A percentile compares a stretch with the other conserved stretches of the same genome.
phyloP scores from a whole-genome alignment of 2,888 invertebrate species.

The Flexamia atlantica region DNA sequence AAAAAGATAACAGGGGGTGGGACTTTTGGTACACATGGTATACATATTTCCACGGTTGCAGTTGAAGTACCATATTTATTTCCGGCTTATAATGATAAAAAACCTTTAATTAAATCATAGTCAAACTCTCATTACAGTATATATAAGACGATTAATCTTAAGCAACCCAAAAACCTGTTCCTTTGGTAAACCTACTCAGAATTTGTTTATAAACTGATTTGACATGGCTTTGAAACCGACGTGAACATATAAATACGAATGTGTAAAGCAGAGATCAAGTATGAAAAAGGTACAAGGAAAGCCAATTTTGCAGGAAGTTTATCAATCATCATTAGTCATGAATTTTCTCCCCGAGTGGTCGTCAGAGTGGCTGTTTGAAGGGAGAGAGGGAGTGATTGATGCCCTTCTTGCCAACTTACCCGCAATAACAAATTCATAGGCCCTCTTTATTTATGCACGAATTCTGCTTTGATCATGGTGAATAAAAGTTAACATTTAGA shows the following conservation, averaged over 20 bases:
- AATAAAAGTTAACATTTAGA: too few relatives aligned
- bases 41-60: too few relatives aligned
- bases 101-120: too few relatives aligned
- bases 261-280: not conserved
- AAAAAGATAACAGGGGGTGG: too few relatives aligned
- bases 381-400: conserved; percentile 35
- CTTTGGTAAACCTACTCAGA: too few relatives aligned
- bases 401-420: conserved; percentile 14
- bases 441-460: conserved; percentile 3
- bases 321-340: conserved; percentile 58
- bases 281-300: conserved; percentile 52
- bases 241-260: conserved; percentile 5
- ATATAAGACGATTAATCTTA: too few relatives aligned
- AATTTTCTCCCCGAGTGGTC: conserved; percentile 48
- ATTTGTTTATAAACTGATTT: too few relatives aligned
- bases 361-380: conserved; percentile 34
- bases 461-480: not conserved
- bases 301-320: conserved; percentile 46
- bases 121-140: too few relatives aligned
- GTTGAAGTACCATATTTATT: too few relatives aligned
- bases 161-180: too few relatives aligned
- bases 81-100: too few relatives aligned
- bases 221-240: not conserved
- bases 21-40: too few relatives aligned
- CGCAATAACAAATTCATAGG: conserved; percentile 27